Evolutionary conservation across 2,888 invertebrate species (phyloP).

Genomic region (Rutpela maculata): DNA sequence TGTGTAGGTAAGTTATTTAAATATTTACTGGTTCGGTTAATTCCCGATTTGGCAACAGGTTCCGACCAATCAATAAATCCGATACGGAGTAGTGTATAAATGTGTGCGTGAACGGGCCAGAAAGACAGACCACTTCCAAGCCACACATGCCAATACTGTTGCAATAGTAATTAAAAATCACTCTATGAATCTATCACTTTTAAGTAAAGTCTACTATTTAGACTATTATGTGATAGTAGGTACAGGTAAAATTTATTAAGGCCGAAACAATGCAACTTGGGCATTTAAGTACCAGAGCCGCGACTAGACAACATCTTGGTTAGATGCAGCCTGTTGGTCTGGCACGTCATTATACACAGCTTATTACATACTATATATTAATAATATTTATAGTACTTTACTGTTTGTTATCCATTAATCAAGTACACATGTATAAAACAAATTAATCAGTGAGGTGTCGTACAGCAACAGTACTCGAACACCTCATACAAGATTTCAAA

Average conservation of each 20-base stretch:
- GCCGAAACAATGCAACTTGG: constrained; percentile 37
- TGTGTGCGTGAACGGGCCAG: constrained; percentile 72
- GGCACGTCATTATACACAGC: constrained; percentile 72
- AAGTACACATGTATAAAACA: constrained; percentile 71
- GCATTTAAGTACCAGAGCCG: constrained; percentile 51
- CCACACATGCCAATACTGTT: constrained; percentile 49
- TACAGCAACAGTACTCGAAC: constrained; percentile 52
- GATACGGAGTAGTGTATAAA: constrained; percentile 74
- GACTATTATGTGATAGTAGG: constrained; percentile 18
- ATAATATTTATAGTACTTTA: constrained; percentile 65
- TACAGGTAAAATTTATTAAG: constrained; percentile 38
- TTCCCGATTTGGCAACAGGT: constrained; percentile 51
- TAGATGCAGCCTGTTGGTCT: constrained; percentile 58
- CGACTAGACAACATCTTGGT: constrained; percentile 40
- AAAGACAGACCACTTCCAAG: constrained; percentile 58
- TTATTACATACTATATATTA: constrained; percentile 70
- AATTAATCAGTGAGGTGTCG: constrained; percentile 57
- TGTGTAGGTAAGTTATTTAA: constrained; percentile 28
- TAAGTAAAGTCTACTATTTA: constrained; percentile 22
- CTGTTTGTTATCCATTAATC: constrained; percentile 58
- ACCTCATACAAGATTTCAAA: constrained; percentile 54
- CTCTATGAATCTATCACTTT: constrained; percentile 39
- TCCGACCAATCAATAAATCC: constrained; percentile 66
- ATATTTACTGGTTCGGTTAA: constrained; percentile 42
- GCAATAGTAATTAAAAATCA: constrained; percentile 39